Conservation (phyloP, 2,888 invertebrate species). For the Archaeoteleia sp. region DNA sequence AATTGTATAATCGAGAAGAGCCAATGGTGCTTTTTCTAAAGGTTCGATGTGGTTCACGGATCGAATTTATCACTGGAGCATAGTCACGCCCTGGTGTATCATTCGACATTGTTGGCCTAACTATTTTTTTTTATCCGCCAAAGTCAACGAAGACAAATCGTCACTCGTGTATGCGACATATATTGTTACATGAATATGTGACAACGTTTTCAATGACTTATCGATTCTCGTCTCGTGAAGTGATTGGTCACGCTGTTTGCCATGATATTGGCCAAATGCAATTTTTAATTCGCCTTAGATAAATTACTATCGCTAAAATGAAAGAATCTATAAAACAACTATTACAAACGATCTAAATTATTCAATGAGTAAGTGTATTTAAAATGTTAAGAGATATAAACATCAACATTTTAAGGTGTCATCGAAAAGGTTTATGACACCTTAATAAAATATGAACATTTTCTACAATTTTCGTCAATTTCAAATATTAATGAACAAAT, state of each 20-base stretch:
- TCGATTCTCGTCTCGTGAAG: constrained; percentile 46
- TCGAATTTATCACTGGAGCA: background rate
- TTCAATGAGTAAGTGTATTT: no score
- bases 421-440: no score
- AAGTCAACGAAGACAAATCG: constrained; percentile 48
- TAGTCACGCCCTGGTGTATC: constrained; percentile 8
- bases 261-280: constrained; percentile 25
- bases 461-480: no score
- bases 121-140: constrained; percentile 2
- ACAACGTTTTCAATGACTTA: constrained; percentile 35
- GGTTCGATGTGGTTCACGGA: constrained; percentile 1
- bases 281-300: background rate
- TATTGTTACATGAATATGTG: constrained; percentile 8
- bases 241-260: constrained; percentile 40
- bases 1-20: constrained; percentile 4
- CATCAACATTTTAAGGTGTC: no score
- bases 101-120: background rate
- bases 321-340: no score
- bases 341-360: no score
- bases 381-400: no score
- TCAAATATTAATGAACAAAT: no score
- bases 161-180: background rate
- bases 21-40: background rate
- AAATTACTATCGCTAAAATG: no score
- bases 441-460: no score